Conservation (phyloP, 2,888 invertebrate genomes). For the Mesorhabditis belari region DNA sequence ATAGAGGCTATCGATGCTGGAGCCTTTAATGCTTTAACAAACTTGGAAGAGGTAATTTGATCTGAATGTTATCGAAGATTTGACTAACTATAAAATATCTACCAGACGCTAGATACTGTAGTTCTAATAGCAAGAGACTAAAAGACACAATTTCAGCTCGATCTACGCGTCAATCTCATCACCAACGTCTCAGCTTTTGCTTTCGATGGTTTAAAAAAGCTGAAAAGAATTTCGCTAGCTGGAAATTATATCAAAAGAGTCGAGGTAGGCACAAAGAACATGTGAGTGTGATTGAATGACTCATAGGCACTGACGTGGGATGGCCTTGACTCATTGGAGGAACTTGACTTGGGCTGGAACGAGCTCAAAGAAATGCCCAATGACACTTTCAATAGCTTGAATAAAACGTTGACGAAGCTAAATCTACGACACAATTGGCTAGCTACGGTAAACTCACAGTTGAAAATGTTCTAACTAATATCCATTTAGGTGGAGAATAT, state of each 20-base stretch:
- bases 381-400: slow-evolving; percentile 28
- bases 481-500: neutral
- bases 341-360: slow-evolving; percentile 72
- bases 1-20: slow-evolving; percentile 63
- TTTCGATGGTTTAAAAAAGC: slow-evolving; percentile 75
- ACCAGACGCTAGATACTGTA: neutral
- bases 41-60: slow-evolving; percentile 59
- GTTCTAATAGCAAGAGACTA: neutral
- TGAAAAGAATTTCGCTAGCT: slow-evolving; percentile 75
- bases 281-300: too few species aligned
- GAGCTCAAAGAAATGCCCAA: slow-evolving; percentile 34
- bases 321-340: slow-evolving; percentile 74
- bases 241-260: slow-evolving; percentile 39
- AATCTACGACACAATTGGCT: slow-evolving; percentile 36
- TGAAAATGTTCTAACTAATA: too few species aligned
- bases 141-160: slow-evolving; percentile 60
- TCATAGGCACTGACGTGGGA: slow-evolving; percentile 74
- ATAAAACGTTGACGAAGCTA: slow-evolving; percentile 21
- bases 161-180: slow-evolving; percentile 77
- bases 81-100: neutral
- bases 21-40: slow-evolving; percentile 77
- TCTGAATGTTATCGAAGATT: neutral
- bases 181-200: slow-evolving; percentile 71
- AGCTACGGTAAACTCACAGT: slow-evolving; percentile 10
- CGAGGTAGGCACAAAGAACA: neutral